Conservation (phyloP, 2,113 vertebrate genomes). For the Cnemophilus loriae region DNA sequence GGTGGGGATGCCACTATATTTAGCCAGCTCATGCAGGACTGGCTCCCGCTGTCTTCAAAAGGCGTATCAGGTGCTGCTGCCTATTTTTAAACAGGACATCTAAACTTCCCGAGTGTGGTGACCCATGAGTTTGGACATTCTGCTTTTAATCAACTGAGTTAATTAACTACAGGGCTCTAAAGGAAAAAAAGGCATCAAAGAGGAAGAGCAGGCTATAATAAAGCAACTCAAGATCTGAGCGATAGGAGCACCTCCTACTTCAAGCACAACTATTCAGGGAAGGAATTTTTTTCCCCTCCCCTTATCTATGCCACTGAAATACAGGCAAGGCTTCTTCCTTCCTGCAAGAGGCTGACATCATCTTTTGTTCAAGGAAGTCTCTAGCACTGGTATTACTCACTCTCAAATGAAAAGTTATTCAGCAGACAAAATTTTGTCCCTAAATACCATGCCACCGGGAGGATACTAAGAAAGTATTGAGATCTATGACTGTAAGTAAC, state of each 20-base stretch:
- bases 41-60: conserved; percentile 17
- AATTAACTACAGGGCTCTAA: conserved; percentile 36
- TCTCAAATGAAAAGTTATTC: not conserved
- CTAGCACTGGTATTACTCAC: not conserved
- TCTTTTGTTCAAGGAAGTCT: not conserved
- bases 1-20: not conserved
- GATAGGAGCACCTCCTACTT: conserved; percentile 20
- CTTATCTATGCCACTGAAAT: conserved; percentile 13
- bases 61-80: conserved; percentile 16
- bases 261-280: conserved; percentile 8
- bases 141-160: conserved; percentile 33
- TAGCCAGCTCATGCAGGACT: not conserved
- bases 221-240: not conserved
- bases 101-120: conserved; percentile 35
- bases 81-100: conserved; percentile 44
- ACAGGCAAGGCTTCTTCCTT: conserved; percentile 24
- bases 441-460: not conserved
- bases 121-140: conserved; percentile 2
- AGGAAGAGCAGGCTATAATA: conserved; percentile 30
- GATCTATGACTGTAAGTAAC: not conserved
- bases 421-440: not conserved
- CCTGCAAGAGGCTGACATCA: not conserved
- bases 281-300: not conserved
- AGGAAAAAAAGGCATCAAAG: conserved; percentile 41
- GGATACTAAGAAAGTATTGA: not conserved